A percentile compares a stretch with the other conserved stretches of the same genome.
phyloP scores from a whole-genome alignment of 2,797 vertebrate species.

The Numenius phaeopus region DNA sequence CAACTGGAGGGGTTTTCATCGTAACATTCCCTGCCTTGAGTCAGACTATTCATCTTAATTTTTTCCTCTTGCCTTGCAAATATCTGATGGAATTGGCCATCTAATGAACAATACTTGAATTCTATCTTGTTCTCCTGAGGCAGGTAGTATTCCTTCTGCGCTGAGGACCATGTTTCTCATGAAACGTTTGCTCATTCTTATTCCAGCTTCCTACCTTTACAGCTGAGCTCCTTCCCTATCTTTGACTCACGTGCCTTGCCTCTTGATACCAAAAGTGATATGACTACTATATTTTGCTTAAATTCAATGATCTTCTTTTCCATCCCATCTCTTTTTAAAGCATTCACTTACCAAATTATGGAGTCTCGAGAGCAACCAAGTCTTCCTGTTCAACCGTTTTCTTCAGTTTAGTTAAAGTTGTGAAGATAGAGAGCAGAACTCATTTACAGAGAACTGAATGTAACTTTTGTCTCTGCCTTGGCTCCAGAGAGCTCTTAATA shows the following conservation, averaged over 20 bases:
- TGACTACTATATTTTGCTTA: slow-evolving; percentile 14
- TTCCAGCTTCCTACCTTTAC: neutral
- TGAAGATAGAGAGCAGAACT: slow-evolving; percentile 29
- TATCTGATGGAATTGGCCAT: neutral
- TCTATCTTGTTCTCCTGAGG: neutral
- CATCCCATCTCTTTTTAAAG: slow-evolving; percentile 37
- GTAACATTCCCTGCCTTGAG: neutral
- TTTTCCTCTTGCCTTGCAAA: neutral
- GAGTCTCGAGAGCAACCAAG: slow-evolving; percentile 24
- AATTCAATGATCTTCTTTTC: slow-evolving; percentile 27
- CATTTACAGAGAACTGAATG: slow-evolving; percentile 42
- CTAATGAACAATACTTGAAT: neutral
- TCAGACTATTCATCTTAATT: neutral
- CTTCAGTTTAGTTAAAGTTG: slow-evolving; percentile 37
- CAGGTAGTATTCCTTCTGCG: neutral
- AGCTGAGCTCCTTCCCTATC: neutral
- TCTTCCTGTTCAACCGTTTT: neutral
- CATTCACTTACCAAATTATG: slow-evolving; percentile 13
- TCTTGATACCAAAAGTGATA: slow-evolving; percentile 10
- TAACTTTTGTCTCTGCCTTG: slow-evolving; percentile 54
- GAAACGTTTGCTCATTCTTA: neutral
- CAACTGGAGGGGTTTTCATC: neutral
- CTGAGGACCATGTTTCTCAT: neutral
- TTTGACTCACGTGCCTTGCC: neutral
- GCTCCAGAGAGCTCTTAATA: slow-evolving; percentile 52